Evolutionary conservation across 2,888 invertebrate genomes (phyloP).

Genomic region (Agrilus biguttatus): DNA sequence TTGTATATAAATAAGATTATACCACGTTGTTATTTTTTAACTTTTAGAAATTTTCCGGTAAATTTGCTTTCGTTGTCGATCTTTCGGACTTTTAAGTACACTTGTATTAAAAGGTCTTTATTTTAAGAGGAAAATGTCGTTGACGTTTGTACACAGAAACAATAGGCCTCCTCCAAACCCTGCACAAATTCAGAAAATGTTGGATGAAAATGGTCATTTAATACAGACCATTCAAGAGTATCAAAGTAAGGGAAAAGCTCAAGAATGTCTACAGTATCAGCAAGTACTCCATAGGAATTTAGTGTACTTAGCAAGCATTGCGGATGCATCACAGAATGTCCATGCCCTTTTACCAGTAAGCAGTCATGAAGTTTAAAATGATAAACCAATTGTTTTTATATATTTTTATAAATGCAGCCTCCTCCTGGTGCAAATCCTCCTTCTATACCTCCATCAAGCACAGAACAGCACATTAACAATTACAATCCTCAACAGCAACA

Average conservation of each 20-base stretch:
- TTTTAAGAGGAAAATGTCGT: slow-evolving; percentile 40
- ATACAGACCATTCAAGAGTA: slow-evolving; percentile 95
- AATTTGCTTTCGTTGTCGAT: too few relatives aligned
- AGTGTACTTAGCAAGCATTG: slow-evolving; percentile 88
- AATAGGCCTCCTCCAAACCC: slow-evolving; percentile 64
- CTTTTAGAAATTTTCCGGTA: too few relatives aligned
- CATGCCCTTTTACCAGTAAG: slow-evolving; percentile 78
- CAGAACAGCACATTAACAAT: slow-evolving; percentile 29
- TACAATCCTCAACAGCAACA: slow-evolving; percentile 32
- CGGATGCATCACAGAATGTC: slow-evolving; percentile 92
- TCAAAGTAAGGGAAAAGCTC: slow-evolving; percentile 86
- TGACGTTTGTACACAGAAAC: slow-evolving; percentile 57
- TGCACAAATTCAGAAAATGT: slow-evolving; percentile 84
- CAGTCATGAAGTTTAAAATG: slow-evolving; percentile 5
- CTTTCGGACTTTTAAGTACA: too few relatives aligned
- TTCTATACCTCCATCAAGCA: slow-evolving; percentile 22
- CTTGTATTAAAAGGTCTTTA: too few relatives aligned
- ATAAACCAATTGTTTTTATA: slow-evolving; percentile 1
- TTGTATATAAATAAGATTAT: too few relatives aligned
- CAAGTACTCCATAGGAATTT: slow-evolving; percentile 90
- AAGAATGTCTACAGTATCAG: slow-evolving; percentile 89
- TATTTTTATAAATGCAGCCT: slow-evolving; percentile 36
- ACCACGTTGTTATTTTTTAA: too few relatives aligned
- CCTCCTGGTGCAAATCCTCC: slow-evolving; percentile 31
- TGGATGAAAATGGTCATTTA: slow-evolving; percentile 93